Conservation (phyloP, 1,140 invertebrate genomes). For the Drosophila paulistorum region DNA sequence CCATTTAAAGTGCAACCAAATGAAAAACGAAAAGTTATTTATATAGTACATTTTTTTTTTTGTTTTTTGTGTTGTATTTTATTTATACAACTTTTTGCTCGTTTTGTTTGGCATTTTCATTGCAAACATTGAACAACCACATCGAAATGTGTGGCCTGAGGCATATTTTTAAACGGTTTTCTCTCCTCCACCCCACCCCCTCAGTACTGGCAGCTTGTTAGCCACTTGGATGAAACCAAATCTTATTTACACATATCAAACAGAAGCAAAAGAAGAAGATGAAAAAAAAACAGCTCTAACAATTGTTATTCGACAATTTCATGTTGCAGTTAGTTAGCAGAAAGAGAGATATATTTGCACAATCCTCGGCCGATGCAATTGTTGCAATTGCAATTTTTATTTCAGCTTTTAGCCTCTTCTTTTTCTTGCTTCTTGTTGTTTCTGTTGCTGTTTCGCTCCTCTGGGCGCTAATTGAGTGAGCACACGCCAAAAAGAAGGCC, state of each 20-base stretch:
- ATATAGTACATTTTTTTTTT: slow-evolving; percentile 42
- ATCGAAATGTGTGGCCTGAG: slow-evolving; percentile 29
- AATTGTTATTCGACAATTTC: slow-evolving; percentile 68
- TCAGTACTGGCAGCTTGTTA: neutral
- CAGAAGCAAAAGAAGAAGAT: neutral
- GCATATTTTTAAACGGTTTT: slow-evolving; percentile 52
- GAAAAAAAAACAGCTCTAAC: slow-evolving; percentile 40
- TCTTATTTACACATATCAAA: neutral
- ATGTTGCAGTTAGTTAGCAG: slow-evolving; percentile 68
- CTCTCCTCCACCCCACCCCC: neutral
- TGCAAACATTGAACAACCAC: slow-evolving; percentile 9
- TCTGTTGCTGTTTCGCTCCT: slow-evolving; percentile 70
- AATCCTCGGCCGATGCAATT: slow-evolving; percentile 61
- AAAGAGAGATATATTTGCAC: slow-evolving; percentile 69
- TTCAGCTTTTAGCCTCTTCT: slow-evolving; percentile 19
- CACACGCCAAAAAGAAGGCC: slow-evolving; percentile 63
- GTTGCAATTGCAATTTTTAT: slow-evolving; percentile 23
- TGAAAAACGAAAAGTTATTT: slow-evolving; percentile 63
- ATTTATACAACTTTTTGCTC: slow-evolving; percentile 42
- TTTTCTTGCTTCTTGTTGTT: slow-evolving; percentile 11
- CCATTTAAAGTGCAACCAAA: slow-evolving; percentile 64
- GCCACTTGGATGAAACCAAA: slow-evolving; percentile 1
- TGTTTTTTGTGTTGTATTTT: slow-evolving; percentile 22
- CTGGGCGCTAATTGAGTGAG: slow-evolving; percentile 79
- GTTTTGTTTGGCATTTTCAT: slow-evolving; percentile 30